These are phyloP conservation scores for Epizoanthus fatuus DNA, from an alignment of 92 coral and sea anemone species.

Conservation along the genomic window DNA sequence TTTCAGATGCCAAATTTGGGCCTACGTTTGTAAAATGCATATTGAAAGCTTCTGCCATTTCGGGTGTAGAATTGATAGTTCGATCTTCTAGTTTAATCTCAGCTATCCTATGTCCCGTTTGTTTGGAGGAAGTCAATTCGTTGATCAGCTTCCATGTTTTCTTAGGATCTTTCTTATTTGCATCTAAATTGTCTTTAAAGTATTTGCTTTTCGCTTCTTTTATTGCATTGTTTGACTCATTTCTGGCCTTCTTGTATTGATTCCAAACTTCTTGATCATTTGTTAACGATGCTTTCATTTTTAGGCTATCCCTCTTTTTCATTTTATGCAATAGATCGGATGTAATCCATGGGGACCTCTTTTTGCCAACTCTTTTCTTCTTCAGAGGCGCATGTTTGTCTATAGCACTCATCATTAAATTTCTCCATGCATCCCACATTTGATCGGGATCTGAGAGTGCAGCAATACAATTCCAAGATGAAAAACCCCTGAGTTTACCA, in stretches of 20 bases:
- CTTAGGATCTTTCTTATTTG: conserved; percentile 4
- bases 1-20: conserved; percentile 46
- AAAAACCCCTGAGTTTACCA: too few relatives aligned
- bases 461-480: not conserved
- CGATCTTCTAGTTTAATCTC: conserved; percentile 21
- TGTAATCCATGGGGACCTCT: conserved; percentile 53
- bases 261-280: conserved; percentile 44
- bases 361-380: conserved; percentile 47
- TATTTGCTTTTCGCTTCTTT: conserved; percentile 17
- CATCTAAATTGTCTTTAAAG: conserved; percentile 38
- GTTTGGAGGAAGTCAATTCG: conserved; percentile 24
- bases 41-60: conserved; percentile 43
- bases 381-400: conserved; percentile 56
- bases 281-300: conserved; percentile 38
- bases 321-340: conserved; percentile 33
- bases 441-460: not conserved
- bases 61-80: conserved; percentile 25
- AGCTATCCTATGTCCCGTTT: conserved; percentile 23
- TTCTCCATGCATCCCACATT: not conserved
- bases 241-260: conserved; percentile 50
- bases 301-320: conserved; percentile 37
- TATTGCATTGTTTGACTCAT: conserved; percentile 46
- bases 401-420: not conserved
- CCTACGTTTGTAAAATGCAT: conserved; percentile 28
- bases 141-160: conserved; percentile 35